Base-by-base conservation (phyloP, 2,113 vertebrate genomes). In the Chelonoidis abingdonii region DNA sequence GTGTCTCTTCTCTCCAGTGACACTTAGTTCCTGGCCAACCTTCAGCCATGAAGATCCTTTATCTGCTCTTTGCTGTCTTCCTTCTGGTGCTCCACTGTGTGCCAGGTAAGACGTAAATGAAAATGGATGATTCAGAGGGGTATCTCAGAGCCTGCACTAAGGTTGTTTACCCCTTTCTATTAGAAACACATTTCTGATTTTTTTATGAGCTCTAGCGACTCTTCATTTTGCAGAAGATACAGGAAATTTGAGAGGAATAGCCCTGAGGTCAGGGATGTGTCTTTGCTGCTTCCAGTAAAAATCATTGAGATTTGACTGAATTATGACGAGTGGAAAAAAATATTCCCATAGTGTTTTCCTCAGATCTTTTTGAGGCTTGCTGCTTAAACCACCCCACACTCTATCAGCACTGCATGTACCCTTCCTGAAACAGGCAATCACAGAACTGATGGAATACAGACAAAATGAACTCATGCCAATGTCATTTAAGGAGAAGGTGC, bases 351-450 rank as follows among this genome's bases (percentile, higher is more conserved):
- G 1, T 69, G 2, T 38, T 41, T 86, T 80, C n/a, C 53, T 78
- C 62, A 6, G 19, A 10, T 29, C 1, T 1, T 21, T 11, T 5
- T 41, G 25, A 86, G 25, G 0, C 0, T 3, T 78, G n/a, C 22
- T 5, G 35, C 83, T 24, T 53, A 35, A 80, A 9, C 41, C 10
- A 17, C 54, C 24, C 44, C 41, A 86, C 38, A 13, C 1, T 4
- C 24, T 53, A 5, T 17, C 22, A 41, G 6, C 13, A 38, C 11
- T 56, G 44, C 47, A 76, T 80, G 29, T 25, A 56, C 25, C 2
- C 29, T 85, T 56, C 50, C 4, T 27, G 24, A 27, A 79, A n/a
- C 11, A 59, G 5, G 31, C 56, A 21, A 35, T 47, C 22, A 62
- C 27, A 38, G 27, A 3, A 49, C 44, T 50, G 12, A 12, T 1